A percentile compares a stretch with the other conserved stretches of the same genome.
These are phyloP conservation scores for Rhynchomys soricoides DNA, from an alignment of 2,113 vertebrate species.

Conservation along the genomic window DNA sequence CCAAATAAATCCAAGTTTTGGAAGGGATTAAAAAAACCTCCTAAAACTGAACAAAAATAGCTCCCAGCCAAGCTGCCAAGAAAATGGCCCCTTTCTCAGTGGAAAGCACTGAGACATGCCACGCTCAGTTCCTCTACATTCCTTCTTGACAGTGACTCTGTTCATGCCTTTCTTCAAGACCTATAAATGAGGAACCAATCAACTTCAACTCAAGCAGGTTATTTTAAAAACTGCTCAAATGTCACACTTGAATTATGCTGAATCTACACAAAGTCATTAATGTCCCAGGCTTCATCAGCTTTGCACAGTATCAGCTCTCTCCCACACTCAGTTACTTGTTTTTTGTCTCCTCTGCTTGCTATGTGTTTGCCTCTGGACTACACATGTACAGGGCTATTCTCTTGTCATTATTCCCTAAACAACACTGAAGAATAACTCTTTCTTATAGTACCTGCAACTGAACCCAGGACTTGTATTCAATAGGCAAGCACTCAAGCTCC, in stretches of 20 bases:
- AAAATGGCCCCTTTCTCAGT: background rate
- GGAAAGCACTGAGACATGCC: background rate
- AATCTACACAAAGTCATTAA: background rate
- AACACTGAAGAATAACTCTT: background rate
- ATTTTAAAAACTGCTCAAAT: background rate
- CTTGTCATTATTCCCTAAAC: background rate
- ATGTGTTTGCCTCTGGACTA: background rate
- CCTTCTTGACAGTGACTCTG: background rate
- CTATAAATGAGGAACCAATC: background rate
- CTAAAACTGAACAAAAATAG: background rate
- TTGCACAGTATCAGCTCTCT: background rate
- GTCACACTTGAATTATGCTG: background rate
- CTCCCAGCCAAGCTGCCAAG: background rate
- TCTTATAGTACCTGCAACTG: background rate
- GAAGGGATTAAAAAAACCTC: background rate
- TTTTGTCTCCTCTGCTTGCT: background rate
- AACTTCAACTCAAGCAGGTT: background rate
- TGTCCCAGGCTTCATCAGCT: background rate
- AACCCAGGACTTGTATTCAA: background rate
- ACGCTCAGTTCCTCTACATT: background rate
- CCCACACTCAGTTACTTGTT: background rate
- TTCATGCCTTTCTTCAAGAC: too few relatives aligned
- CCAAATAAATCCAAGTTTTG: background rate
- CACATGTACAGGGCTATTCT: background rate
- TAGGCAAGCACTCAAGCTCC: background rate